Conservation (phyloP, 2,888 invertebrate species). For the Drosophila hamatofila region DNA sequence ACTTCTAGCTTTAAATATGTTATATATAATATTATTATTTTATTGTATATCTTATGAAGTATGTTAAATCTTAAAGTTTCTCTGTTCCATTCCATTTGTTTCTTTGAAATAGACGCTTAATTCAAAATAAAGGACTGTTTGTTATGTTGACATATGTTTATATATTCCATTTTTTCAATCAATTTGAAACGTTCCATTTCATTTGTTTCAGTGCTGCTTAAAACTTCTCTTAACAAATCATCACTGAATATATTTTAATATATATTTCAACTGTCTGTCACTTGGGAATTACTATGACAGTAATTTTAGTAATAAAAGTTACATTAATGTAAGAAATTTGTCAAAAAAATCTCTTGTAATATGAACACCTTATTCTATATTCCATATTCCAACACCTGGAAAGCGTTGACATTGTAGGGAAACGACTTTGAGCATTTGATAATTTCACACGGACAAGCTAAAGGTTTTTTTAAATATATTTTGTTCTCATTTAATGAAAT, state of each 20-base stretch:
- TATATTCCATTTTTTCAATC: background rate
- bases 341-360: slow-evolving; percentile 9
- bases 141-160: background rate
- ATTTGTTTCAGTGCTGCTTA: background rate
- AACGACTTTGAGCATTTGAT: slow-evolving; percentile 22
- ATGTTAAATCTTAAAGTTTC: background rate
- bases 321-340: too few species aligned
- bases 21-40: background rate
- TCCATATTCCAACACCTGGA: slow-evolving; percentile 4
- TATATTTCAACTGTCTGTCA: background rate
- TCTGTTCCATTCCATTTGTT: background rate
- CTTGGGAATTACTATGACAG: background rate
- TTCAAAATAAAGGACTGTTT: too few species aligned
- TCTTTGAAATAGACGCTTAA: too few species aligned
- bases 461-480: slow-evolving; percentile 3
- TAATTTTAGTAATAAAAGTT: background rate
- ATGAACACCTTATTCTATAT: slow-evolving; percentile 12
- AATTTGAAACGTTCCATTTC: background rate
- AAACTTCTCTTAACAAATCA: background rate
- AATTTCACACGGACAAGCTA: slow-evolving; percentile 46
- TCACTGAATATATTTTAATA: too few species aligned
- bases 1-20: too few species aligned
- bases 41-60: background rate
- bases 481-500: slow-evolving; percentile 49
- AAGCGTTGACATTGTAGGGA: slow-evolving; percentile 10